These are phyloP conservation scores for Dermatemys mawii DNA, from an alignment of 2,113 vertebrate species.

Conservation along the genomic window DNA sequence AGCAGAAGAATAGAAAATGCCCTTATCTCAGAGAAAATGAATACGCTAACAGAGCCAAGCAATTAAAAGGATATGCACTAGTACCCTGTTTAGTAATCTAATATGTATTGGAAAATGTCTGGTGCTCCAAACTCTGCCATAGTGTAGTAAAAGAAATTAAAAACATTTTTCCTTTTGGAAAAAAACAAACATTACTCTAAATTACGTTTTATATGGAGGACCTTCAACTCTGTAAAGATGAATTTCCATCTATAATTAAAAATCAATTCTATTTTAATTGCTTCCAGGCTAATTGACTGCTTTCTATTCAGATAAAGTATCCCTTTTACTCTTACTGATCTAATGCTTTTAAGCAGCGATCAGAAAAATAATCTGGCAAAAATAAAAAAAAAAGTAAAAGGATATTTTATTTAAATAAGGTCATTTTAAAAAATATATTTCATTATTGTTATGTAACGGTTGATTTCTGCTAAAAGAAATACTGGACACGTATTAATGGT, in stretches of 20 bases:
- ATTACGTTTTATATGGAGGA: neutral
- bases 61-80: conserved; percentile 79
- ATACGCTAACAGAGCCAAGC: conserved; percentile 50
- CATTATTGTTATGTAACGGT: neutral
- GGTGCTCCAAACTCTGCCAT: neutral
- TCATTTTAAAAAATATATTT: conserved; percentile 53
- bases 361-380: conserved; percentile 24
- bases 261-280: conserved; percentile 39
- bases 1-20: conserved; percentile 46
- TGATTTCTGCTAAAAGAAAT: conserved; percentile 64
- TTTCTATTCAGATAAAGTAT: neutral
- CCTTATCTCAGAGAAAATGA: conserved; percentile 58
- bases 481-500: conserved; percentile 52
- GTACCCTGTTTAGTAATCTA: conserved; percentile 61
- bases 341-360: conserved; percentile 32
- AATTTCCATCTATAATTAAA: neutral
- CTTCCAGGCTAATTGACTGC: neutral
- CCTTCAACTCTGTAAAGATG: neutral
- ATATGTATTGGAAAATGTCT: conserved; percentile 5
- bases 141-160: neutral
- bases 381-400: neutral
- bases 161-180: neutral
- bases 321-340: neutral
- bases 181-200: neutral
- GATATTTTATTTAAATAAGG: conserved; percentile 13